Evolutionary conservation across 2,888 invertebrate species (phyloP).

Genomic region (Cepaea hortensis): DNA sequence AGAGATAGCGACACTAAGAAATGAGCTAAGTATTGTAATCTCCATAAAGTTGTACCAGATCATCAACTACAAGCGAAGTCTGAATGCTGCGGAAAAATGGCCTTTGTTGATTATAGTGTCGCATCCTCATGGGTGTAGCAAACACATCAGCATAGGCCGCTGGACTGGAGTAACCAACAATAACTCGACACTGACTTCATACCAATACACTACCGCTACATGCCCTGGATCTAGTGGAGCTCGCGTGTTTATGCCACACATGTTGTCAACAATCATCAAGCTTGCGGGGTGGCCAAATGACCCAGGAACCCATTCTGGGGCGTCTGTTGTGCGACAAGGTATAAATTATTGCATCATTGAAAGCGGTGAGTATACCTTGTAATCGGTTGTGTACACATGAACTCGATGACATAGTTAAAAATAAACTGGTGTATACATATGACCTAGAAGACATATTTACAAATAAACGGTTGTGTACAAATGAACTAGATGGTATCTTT

Average conservation of each 20-base stretch:
- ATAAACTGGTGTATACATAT: too few species aligned
- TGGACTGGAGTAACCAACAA: neutral
- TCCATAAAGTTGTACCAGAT: too few species aligned
- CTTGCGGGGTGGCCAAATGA: neutral
- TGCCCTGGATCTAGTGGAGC: constrained; percentile 1
- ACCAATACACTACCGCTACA: neutral
- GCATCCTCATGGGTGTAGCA: neutral
- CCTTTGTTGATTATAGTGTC: neutral
- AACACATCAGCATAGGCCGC: neutral
- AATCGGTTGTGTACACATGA: too few species aligned
- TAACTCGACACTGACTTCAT: neutral
- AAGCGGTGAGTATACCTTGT: neutral
- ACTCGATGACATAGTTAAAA: too few species aligned
- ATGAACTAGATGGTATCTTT: too few species aligned
- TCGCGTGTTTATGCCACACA: neutral
- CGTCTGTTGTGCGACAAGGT: too few species aligned
- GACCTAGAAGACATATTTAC: too few species aligned
- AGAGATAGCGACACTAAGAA: too few species aligned
- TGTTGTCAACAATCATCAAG: neutral
- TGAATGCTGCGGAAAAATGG: too few species aligned
- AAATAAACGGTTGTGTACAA: too few species aligned
- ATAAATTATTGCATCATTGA: neutral
- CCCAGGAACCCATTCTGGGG: too few species aligned
- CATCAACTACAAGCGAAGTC: neutral
- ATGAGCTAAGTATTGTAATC: neutral